Conservation (phyloP, 2,113 vertebrate species). For the Myotis brandtii region DNA sequence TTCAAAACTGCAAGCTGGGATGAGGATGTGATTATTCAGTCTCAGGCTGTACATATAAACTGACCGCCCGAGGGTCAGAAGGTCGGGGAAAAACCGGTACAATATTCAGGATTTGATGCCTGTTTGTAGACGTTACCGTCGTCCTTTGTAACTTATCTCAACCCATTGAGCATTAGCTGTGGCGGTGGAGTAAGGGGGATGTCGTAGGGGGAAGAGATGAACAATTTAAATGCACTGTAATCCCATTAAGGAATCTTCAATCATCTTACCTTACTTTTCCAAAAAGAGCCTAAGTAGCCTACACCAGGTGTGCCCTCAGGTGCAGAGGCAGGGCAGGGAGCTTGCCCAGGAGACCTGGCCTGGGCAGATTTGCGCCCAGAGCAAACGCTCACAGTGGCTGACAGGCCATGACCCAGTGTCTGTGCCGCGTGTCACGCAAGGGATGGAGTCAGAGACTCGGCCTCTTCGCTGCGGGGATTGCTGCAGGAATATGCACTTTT, state of each 20-base stretch:
- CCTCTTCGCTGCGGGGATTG: slow-evolving; percentile 57
- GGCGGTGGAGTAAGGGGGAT: background rate
- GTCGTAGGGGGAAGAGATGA: background rate
- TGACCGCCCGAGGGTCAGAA: background rate
- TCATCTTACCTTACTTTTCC: slow-evolving; percentile 21
- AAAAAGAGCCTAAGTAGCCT: background rate
- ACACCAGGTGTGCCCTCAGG: slow-evolving; percentile 19
- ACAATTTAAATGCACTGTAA: slow-evolving; percentile 23
- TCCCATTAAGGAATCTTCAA: slow-evolving; percentile 20
- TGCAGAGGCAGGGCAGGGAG: background rate
- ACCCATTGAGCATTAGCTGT: background rate
- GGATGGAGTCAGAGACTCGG: slow-evolving; percentile 41
- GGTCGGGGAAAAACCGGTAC: background rate
- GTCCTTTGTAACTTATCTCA: slow-evolving; percentile 60
- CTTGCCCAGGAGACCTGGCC: slow-evolving; percentile 30
- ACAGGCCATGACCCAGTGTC: slow-evolving; percentile 63
- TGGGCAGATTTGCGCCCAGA: slow-evolving; percentile 58
- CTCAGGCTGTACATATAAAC: slow-evolving; percentile 63
- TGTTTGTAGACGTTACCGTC: slow-evolving; percentile 56
- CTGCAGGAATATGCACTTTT: slow-evolving; percentile 56
- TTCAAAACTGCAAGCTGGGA: slow-evolving; percentile 45
- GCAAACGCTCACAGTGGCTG: slow-evolving; percentile 70
- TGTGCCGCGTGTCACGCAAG: slow-evolving; percentile 24
- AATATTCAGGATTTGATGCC: background rate
- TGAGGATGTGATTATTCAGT: background rate